phyloP scores from a whole-genome alignment of 2,113 vertebrate genomes.

The Aegotheles bennettii region DNA sequence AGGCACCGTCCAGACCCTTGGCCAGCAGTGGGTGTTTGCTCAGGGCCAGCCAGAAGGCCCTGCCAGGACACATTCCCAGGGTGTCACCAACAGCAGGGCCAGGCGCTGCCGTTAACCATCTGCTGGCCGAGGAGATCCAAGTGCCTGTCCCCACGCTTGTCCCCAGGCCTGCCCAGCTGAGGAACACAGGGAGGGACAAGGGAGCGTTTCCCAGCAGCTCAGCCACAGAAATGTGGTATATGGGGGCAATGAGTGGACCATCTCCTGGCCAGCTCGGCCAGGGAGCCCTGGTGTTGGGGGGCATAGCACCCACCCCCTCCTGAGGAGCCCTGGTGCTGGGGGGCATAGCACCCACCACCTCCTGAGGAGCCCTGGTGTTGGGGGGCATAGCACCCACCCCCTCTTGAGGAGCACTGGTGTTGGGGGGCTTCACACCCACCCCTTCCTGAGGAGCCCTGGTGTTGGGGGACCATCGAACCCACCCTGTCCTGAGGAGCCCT shows the following conservation, averaged over 20 bases:
- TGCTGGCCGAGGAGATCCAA: not conserved
- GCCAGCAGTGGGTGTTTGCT: not conserved
- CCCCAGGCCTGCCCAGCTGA: not conserved
- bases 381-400: not conserved
- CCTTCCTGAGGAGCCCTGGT: accelerated
- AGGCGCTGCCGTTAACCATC: not conserved
- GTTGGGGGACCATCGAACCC: not conserved
- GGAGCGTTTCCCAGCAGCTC: not conserved
- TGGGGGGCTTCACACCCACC: not conserved
- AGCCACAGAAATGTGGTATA: accelerated
- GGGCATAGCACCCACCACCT: not conserved
- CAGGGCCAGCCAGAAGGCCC: not conserved
- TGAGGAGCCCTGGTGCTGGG: accelerated
- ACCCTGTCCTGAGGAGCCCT: accelerated
- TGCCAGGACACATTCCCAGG: not conserved
- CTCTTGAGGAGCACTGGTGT: accelerated
- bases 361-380: accelerated
- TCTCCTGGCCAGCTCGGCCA: not conserved
- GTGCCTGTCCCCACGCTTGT: accelerated
- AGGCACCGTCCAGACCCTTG: not conserved
- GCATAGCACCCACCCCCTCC: not conserved
- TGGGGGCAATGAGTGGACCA: too few relatives aligned
- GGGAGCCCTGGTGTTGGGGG: accelerated
- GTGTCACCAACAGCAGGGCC: conserved; percentile 9
- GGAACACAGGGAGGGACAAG: accelerated